Evolutionary conservation across 2,113 vertebrate genomes (phyloP).

Genomic region (Urocolius indicus): DNA sequence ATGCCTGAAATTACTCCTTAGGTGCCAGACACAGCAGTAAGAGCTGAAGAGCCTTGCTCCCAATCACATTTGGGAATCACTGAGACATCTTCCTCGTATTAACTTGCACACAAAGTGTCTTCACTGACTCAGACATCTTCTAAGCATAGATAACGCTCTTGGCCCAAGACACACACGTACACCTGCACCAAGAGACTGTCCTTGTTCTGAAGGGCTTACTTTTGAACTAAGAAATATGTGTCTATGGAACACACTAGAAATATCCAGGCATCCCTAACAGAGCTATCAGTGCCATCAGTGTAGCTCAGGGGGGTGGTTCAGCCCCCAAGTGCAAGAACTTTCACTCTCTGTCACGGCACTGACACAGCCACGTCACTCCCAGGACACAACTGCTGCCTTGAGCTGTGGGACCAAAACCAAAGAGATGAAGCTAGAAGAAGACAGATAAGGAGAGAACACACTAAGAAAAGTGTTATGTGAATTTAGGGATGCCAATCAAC

Average conservation of each 20-base stretch:
- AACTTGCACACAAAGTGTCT: neutral
- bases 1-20: neutral
- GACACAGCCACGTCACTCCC: neutral
- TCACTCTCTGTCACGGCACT: neutral
- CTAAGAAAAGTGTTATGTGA: neutral
- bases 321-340: neutral
- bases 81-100: neutral
- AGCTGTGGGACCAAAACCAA: neutral
- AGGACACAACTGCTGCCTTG: neutral
- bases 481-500: neutral
- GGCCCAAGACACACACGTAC: neutral
- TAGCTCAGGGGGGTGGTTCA: neutral
- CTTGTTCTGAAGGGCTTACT: neutral
- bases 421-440: neutral
- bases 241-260: neutral
- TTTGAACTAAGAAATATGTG: neutral
- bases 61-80: neutral
- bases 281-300: neutral
- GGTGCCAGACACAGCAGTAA: neutral
- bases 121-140: neutral
- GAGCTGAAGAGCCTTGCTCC: neutral
- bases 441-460: neutral
- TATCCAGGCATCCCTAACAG: neutral
- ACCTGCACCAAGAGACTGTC: neutral
- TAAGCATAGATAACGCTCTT: neutral